Base-by-base conservation (phyloP, 1,140 invertebrate species). In the Philopotamus ludificatus region DNA sequence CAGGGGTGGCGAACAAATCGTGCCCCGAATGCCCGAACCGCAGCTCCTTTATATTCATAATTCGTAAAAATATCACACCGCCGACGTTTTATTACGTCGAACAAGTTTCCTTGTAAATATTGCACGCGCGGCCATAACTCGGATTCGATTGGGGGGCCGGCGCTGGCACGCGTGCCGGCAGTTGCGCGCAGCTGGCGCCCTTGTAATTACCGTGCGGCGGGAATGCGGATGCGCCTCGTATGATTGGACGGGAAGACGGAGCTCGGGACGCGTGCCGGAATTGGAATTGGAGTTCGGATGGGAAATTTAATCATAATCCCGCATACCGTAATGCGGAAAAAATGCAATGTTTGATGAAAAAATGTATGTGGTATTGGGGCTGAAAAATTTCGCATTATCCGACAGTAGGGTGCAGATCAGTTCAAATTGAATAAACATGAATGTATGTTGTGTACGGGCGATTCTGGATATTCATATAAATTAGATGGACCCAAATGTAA, bases 41-140 rank as follows among this genome's bases (percentile, higher is more conserved):
- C 34, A 57, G 39, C 57, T 60, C 57, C 42, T 60, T 60, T 60
- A 60, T 60, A 60, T 60, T 60, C 57, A 60, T 60, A 60, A 60
- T 60, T 60, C 57, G 57, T 60, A 60, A 60, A 60, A 60, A 60
- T 60, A 60, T 60, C 57, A 60, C 57, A 60, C 57, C 28, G 57
- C 42, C 41, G 28, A 21, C 57, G 23, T 60, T 47, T 47, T 60
- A 60, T 47, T 47, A 60, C 57, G 57, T 60, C 57, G 57, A 60
- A 60, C 23, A 49, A 60, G 41, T 60, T 47, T 60, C 8, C 44
- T 47, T 47, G 44, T 47, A 47, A 47, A 47, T 47, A 47, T 47
- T 47, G 18, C 44, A 4, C 4, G 18, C 4, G 15, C 10, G 8
- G 7, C 44, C 12, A 12, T 34, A 7, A 12, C n/a, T 34, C 4